Conservation (phyloP, 1,140 invertebrate genomes). For the Lordiphosa clarofinis region DNA sequence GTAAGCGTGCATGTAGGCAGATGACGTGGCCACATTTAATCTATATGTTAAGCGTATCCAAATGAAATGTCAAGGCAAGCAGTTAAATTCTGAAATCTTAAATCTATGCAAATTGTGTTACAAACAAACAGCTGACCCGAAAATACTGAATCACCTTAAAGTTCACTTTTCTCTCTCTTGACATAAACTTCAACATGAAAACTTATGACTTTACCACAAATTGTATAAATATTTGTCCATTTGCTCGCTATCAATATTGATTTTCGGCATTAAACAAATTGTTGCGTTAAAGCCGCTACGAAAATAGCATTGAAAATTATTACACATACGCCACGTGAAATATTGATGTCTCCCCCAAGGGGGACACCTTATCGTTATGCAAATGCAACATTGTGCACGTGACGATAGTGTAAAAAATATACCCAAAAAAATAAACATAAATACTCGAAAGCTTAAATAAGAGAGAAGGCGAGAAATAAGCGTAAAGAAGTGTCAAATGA, state of each 20-base stretch:
- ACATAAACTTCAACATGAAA: neutral
- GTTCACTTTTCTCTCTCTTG: no score
- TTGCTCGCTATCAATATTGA: constrained; percentile 42
- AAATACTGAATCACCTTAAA: no score
- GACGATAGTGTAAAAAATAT: constrained; percentile 46
- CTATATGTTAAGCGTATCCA: constrained; percentile 47
- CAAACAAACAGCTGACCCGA: no score
- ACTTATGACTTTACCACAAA: constrained; percentile 35
- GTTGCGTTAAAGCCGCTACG: constrained; percentile 36
- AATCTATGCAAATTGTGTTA: constrained; percentile 24
- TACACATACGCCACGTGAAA: constrained; percentile 65
- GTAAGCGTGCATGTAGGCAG: constrained; percentile 24
- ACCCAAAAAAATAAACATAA: constrained; percentile 52
- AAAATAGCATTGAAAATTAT: constrained; percentile 44
- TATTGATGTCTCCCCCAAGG: neutral
- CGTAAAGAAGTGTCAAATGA: constrained; percentile 67
- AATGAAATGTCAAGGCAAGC: constrained; percentile 63
- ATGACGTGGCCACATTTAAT: constrained; percentile 48
- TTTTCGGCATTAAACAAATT: constrained; percentile 51
- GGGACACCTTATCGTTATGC: constrained; percentile 32
- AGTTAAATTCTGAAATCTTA: constrained; percentile 2
- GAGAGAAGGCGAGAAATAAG: constrained; percentile 40
- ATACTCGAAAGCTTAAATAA: constrained; percentile 26
- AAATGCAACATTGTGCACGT: constrained; percentile 37
- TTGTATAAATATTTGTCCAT: constrained; percentile 60